A percentile compares a stretch with the other conserved stretches of the same genome.
Conservation (phyloP, 1,140 invertebrate species). For the Drosophila bifasciata region DNA sequence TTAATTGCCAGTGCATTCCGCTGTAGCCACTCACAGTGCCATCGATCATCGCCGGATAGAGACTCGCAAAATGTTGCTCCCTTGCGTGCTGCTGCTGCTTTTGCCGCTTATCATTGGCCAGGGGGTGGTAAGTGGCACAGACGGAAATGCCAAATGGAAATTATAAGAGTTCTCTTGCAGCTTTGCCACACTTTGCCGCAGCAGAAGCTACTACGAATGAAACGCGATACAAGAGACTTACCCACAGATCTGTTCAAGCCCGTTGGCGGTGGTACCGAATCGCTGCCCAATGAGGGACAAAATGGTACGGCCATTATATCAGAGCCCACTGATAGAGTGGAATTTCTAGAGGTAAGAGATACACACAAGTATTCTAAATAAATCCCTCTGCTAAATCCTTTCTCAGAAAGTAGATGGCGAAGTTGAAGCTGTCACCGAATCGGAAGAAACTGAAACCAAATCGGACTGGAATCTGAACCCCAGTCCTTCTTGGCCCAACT, state of each 20-base stretch:
- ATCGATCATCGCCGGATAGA: constrained; percentile 27
- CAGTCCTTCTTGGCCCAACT: neutral
- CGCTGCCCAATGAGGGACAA: neutral
- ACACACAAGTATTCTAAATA: too few relatives aligned
- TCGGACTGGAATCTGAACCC: too few relatives aligned
- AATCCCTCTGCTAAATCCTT: neutral
- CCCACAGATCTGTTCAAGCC: constrained; percentile 58
- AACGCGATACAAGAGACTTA: constrained; percentile 45
- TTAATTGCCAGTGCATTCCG: constrained; percentile 34
- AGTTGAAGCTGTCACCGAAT: constrained; percentile 6
- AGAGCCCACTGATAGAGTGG: neutral
- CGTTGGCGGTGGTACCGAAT: neutral
- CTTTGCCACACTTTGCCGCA: constrained; percentile 19
- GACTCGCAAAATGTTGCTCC: constrained; percentile 39
- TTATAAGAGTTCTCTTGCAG: constrained; percentile 13
- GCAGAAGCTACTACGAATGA: constrained; percentile 6
- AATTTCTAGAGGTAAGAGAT: constrained; percentile 4
- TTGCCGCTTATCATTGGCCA: constrained; percentile 21
- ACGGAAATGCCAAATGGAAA: too few relatives aligned
- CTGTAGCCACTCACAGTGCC: constrained; percentile 32
- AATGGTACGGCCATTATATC: neutral
- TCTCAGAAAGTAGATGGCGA: neutral
- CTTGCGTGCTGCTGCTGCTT: constrained; percentile 6
- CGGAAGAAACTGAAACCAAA: neutral
- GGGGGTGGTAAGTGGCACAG: constrained; percentile 40